Percentiles rank a stretch among this genome's conserved stretches.
Evolutionary conservation across 53 echinoderm and acorn worm species (phyloP).

Genomic region (Patiria pectinifera): DNA sequence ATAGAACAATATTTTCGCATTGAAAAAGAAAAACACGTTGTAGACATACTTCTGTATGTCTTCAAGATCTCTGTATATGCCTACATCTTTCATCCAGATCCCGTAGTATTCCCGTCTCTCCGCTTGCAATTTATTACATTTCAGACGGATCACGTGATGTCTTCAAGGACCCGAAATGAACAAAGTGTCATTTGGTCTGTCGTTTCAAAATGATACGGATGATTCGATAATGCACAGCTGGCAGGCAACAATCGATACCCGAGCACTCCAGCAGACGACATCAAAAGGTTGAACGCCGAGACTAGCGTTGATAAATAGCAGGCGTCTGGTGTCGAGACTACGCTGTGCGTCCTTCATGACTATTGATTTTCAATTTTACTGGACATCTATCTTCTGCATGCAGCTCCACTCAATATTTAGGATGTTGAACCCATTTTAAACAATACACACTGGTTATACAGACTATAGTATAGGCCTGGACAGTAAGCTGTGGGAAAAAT

Average conservation of each 20-base stretch:
- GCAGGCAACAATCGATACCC: neutral
- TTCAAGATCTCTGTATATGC: neutral
- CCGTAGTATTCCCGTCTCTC: too few relatives aligned
- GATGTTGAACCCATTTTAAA: slow-evolving; percentile 39
- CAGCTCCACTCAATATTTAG: neutral
- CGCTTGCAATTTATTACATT: slow-evolving; percentile 20
- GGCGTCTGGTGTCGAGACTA: slow-evolving; percentile 33
- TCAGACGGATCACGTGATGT: neutral
- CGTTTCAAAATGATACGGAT: slow-evolving; percentile 21
- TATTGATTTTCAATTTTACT: slow-evolving; percentile 48
- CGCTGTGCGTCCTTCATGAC: slow-evolving; percentile 3
- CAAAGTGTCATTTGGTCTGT: neutral
- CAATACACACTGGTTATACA: neutral
- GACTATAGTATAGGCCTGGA: neutral
- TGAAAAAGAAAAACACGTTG: neutral
- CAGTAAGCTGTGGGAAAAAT: neutral
- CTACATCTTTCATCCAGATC: neutral
- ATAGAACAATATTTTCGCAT: neutral
- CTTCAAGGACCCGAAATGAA: neutral
- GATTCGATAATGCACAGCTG: slow-evolving; percentile 62
- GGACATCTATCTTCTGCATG: slow-evolving; percentile 5
- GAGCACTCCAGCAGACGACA: slow-evolving; percentile 1
- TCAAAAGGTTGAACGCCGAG: slow-evolving; percentile 36
- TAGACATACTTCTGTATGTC: neutral
- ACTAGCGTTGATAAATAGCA: slow-evolving; percentile 24